phyloP scores from a whole-genome alignment of 1,140 invertebrate genomes.

The Hylyphantes graminicola region DNA sequence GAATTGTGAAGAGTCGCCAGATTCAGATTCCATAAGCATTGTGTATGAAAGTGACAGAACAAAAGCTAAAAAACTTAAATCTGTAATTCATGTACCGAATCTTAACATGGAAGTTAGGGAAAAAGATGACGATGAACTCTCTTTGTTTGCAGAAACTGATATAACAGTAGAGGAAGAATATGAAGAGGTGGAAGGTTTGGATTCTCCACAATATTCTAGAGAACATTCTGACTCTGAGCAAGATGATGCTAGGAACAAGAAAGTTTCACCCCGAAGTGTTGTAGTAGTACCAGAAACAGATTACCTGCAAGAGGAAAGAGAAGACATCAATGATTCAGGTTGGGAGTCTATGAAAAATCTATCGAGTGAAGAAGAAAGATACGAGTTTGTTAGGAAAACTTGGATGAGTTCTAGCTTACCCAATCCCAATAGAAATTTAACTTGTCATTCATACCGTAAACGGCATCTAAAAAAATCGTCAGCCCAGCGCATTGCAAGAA shows the following conservation, averaged over 20 bases:
- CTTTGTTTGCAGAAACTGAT: background rate
- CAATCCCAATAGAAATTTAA: conserved; percentile 57
- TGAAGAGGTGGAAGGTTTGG: background rate
- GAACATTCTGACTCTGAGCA: background rate
- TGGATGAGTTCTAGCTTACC: conserved; percentile 57
- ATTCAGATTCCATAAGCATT: too few species aligned
- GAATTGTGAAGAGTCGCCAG: too few species aligned
- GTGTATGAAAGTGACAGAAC: too few species aligned
- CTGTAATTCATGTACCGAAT: background rate
- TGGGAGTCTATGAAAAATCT: conserved; percentile 56
- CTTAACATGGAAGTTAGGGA: background rate
- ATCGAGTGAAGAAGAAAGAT: conserved; percentile 57
- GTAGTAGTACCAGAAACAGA: background rate
- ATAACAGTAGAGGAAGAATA: background rate
- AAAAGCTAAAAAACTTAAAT: background rate
- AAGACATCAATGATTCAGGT: conserved; percentile 54
- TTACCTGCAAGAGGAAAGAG: conserved; percentile 50
- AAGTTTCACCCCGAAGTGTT: too few species aligned
- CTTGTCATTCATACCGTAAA: conserved; percentile 40
- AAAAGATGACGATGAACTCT: background rate
- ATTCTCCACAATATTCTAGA: background rate
- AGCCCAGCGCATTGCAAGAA: background rate
- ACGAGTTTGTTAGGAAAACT: conserved; percentile 45
- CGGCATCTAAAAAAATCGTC: background rate
- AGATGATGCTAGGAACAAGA: background rate